Conservation (phyloP, 2,113 vertebrate species). For the Menidia beryllina region DNA sequence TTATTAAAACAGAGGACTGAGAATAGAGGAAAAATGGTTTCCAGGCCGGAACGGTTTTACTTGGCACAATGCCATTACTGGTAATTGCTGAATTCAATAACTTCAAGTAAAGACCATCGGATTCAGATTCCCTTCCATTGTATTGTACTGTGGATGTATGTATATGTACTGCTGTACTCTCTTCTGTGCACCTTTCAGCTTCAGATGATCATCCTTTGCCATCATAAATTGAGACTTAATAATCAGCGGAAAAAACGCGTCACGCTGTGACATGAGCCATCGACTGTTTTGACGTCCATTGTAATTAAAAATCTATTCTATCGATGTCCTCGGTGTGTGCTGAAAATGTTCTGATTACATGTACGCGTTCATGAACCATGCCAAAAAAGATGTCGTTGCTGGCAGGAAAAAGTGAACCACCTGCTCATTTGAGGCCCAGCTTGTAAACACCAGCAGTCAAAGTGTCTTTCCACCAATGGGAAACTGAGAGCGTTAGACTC, state of each 20-base stretch:
- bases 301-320: conserved; percentile 42
- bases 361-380: conserved; percentile 44
- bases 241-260: conserved; percentile 1
- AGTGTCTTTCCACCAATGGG: conserved; percentile 56
- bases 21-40: not conserved
- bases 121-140: not conserved
- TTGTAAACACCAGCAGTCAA: conserved; percentile 54
- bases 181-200: not conserved
- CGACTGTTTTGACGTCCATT: conserved; percentile 18
- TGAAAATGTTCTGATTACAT: conserved; percentile 35
- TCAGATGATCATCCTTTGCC: conserved; percentile 2
- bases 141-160: too few species aligned
- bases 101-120: not conserved
- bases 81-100: not conserved
- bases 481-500: conserved; percentile 74
- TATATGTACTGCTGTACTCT: not conserved
- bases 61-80: not conserved
- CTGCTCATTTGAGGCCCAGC: conserved; percentile 54
- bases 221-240: conserved; percentile 27
- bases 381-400: conserved; percentile 49
- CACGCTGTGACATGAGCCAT: not conserved
- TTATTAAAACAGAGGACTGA: conserved; percentile 20
- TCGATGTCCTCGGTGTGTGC: conserved; percentile 1
- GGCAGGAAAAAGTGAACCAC: conserved; percentile 57
- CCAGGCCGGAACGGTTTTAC: not conserved